Base-by-base conservation (phyloP, 2,888 invertebrate species). In the Andrena minutula region DNA sequence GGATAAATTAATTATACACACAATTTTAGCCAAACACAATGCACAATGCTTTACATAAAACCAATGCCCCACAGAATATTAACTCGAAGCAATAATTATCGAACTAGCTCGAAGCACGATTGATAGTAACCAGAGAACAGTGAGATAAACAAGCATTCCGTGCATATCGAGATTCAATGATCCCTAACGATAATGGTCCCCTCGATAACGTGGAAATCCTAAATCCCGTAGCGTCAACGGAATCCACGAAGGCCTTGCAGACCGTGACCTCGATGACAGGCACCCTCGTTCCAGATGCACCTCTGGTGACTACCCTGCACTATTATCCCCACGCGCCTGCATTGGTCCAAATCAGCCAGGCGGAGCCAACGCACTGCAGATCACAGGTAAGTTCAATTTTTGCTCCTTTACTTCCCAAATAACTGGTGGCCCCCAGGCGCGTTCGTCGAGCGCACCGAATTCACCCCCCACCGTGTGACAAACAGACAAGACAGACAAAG, bases 291-390 rank as follows among this genome's bases (percentile, higher is more conserved):
- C 92, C 93, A 20, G 93, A 93, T 63, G 77, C 92, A 51, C 92
- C 93, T 20, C 87, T 93, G 79, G 89, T 93, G 61, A 93, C 93
- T 53, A 93, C 93, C n/a, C 83, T 93, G 23, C 93, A 93, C 76
- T 93, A 93, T 76, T 93, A 93, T 74, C 93, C 93, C n/a, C 93
- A 92, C 63, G 90, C 93, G 30, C 92, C 93, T 30, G 91, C 93
- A 47, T 82, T 93, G 78, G 92, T 93, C 16, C 93, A 93, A 82
- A 93, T 93, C 84, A 93, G 90, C 82, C 93, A 93, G 78, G 86
- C 93, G 10, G 93, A 93, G 82, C 91, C 93, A 56, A 89, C 93
- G 35, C 92, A 93, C 64, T 92, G 93, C 80, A 91, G 92, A 75
- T 92, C 93, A 41, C 93, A 93, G 92, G 93, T 93, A 86, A 83